These are phyloP conservation scores for Antitype chi DNA, from an alignment of 2,888 invertebrate genomes.

Conservation along the genomic window DNA sequence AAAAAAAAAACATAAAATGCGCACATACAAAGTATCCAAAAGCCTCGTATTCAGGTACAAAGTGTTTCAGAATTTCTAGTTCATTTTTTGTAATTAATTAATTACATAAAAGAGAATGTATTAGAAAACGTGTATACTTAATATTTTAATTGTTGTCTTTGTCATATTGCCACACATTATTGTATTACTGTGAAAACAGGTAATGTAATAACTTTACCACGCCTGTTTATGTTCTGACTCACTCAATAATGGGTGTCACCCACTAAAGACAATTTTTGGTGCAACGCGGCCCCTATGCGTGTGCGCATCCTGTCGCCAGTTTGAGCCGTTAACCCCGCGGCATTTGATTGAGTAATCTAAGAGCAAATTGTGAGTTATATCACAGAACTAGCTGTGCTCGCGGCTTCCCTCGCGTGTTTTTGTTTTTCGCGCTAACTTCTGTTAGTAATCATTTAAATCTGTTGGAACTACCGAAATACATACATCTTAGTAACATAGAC, in stretches of 20 bases:
- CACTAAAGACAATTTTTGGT: slow-evolving; percentile 12
- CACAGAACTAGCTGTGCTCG: too few species aligned
- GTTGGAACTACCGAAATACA: not conserved
- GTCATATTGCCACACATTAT: not conserved
- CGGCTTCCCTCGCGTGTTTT: too few species aligned
- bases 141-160: not conserved
- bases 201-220: not conserved
- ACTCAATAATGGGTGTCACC: slow-evolving; percentile 10
- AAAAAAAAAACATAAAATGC: too few species aligned
- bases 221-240: not conserved
- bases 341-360: slow-evolving; percentile 5
- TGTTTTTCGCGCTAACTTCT: not conserved
- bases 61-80: not conserved
- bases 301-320: slow-evolving; percentile 40
- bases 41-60: too few species aligned
- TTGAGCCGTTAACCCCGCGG: slow-evolving; percentile 19
- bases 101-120: slow-evolving; percentile 8
- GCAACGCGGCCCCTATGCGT: slow-evolving; percentile 44
- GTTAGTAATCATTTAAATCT: not conserved
- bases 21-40: too few species aligned
- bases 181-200: not conserved
- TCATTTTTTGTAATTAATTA: not conserved
- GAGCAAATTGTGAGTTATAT: not conserved
- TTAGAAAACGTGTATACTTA: not conserved
- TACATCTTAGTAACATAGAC: too few species aligned